phyloP scores from a whole-genome alignment of 2,888 invertebrate genomes.

The Saturnia japonica region DNA sequence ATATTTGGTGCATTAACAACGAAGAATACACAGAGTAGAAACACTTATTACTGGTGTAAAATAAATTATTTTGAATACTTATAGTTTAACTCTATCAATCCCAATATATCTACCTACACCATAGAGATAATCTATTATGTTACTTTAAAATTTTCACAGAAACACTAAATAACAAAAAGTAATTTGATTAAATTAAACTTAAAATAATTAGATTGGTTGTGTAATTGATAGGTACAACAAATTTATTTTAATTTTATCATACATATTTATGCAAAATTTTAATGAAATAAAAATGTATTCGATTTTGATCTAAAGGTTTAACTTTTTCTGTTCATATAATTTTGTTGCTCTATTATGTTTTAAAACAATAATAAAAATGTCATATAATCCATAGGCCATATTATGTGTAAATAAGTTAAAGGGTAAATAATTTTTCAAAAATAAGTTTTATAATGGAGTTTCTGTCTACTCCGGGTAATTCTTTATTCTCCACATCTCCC shows the following conservation, averaged over 20 bases:
- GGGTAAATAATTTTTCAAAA: not conserved
- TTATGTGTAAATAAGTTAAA: not conserved
- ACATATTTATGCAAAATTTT: no score
- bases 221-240: no score
- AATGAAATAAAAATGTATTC: no score
- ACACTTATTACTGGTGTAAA: not conserved
- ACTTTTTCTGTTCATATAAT: no score
- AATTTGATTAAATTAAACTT: no score
- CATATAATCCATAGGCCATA: no score
- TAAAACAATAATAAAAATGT: no score
- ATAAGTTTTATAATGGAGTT: constrained; percentile 10
- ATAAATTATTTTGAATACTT: not conserved
- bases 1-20: constrained; percentile 49
- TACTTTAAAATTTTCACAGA: not conserved
- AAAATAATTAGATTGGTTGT: no score
- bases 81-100: not conserved
- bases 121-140: not conserved
- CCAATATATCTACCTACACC: not conserved
- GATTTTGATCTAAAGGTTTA: no score
- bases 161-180: no score
- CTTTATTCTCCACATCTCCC: constrained; percentile 41
- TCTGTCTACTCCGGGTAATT: constrained; percentile 42
- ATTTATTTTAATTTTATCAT: no score
- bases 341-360: no score
- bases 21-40: constrained; percentile 33